These are phyloP conservation scores for Lepidostoma basale DNA, from an alignment of 1,140 invertebrate species.

Conservation along the genomic window DNA sequence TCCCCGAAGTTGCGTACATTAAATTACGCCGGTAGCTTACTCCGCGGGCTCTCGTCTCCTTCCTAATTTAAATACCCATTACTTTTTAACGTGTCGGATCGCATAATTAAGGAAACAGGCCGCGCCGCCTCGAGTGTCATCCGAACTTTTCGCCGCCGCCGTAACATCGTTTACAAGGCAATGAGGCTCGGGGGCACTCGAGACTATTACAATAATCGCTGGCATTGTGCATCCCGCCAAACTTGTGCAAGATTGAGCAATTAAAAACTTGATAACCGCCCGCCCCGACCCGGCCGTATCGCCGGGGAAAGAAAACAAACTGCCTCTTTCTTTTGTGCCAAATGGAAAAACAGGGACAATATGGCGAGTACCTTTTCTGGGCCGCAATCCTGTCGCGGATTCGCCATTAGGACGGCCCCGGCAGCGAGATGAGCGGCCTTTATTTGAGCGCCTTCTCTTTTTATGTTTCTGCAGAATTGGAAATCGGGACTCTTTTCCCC, in stretches of 20 bases:
- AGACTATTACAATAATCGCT: conserved; percentile 19
- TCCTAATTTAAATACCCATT: too few species aligned
- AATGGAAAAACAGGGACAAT: conserved; percentile 9
- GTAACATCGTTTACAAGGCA: conserved; percentile 9
- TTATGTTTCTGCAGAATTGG: not conserved
- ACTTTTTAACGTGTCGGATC: too few species aligned
- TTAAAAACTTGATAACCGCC: conserved; percentile 40
- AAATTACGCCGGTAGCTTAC: too few species aligned
- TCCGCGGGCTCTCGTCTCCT: too few species aligned
- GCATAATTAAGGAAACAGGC: too few species aligned
- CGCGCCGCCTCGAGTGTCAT: too few species aligned
- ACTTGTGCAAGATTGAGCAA: conserved; percentile 42
- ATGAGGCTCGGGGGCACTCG: conserved; percentile 1
- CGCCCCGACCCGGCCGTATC: not conserved
- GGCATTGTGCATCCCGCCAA: conserved; percentile 37
- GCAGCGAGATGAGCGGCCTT: conserved; percentile 8
- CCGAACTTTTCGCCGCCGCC: too few species aligned
- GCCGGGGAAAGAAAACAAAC: conserved; percentile 1
- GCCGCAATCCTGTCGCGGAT: conserved; percentile 7
- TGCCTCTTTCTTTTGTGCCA: not conserved
- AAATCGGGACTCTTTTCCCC: conserved; percentile 3
- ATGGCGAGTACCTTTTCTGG: not conserved
- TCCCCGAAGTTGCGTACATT: too few species aligned
- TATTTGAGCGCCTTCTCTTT: conserved; percentile 4
- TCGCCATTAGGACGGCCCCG: not conserved